Evolutionary conservation across 2,113 vertebrate genomes (phyloP).

Genomic region (Mesitornis unicolor): DNA sequence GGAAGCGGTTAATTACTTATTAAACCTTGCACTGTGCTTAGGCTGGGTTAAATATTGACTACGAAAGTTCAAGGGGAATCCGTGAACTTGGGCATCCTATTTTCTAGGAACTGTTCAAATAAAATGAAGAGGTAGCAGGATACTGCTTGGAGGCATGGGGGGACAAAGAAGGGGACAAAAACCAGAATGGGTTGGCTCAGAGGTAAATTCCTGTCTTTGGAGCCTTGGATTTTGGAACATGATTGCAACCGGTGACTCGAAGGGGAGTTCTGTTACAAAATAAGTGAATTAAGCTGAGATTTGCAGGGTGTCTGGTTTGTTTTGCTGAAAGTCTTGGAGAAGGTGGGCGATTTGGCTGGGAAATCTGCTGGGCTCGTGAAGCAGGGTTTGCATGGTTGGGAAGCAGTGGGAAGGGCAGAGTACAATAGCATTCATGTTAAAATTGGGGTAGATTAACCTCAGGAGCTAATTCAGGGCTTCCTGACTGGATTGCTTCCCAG

Average conservation of each 20-base stretch:
- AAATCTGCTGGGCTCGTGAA: neutral
- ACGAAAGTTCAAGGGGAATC: neutral
- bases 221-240: neutral
- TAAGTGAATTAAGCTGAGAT: neutral
- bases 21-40: conserved; percentile 26
- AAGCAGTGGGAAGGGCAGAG: neutral
- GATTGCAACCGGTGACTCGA: neutral
- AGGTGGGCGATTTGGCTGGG: neutral
- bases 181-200: neutral
- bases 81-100: neutral
- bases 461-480: neutral
- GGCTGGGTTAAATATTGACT: conserved; percentile 48
- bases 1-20: conserved; percentile 47
- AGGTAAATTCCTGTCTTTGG: neutral
- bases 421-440: neutral
- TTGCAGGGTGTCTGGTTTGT: neutral
- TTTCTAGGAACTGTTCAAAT: neutral
- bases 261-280: neutral
- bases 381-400: neutral
- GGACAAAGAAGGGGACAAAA: neutral
- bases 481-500: neutral
- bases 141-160: neutral
- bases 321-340: neutral
- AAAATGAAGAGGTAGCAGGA: neutral
- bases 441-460: neutral